Base-by-base conservation (phyloP, 2,888 invertebrate species). In the Dryocosmus kuriphilus region DNA sequence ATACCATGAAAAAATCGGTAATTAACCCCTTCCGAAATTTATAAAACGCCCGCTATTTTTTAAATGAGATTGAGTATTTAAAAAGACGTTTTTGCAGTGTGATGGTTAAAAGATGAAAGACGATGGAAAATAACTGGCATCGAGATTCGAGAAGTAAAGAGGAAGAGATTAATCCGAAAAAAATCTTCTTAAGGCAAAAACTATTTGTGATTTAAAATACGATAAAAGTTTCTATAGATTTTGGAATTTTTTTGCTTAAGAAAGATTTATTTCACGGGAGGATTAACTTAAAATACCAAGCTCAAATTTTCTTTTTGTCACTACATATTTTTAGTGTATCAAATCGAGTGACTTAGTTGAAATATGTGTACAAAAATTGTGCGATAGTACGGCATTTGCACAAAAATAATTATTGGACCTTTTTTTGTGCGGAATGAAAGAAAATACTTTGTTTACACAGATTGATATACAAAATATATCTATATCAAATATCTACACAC, bases 401-500 rank as follows among this genome's bases (percentile, higher is more conserved):
- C 24, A 51, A 71, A 51, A 46, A 8, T 51, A 2, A 71, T 27
- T 67, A 67, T 71, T 71, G 71, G 71, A 1, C 71, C 71, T 71
- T 51, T 46, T 67, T 67, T 51, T 51, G 71, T 71, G 51, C 32
- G 71, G 71, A 71, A 71, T 71, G 71, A 32, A 71, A 71, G 71
- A 71, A 71, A 71, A 71, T 71, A 71, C 46, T 51, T 71, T 71
- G 71, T 71, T 71, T 71, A 30, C 65, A 71, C 30, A 27, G n/a
- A 71, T 51, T 71, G 71, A 51, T 71, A 71, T 71, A 71, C 51
- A 71, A 71, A 51, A 71, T 51, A 46, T 67, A 46, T 67, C 22
- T 71, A 71, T 71, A 71, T 71, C 71, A n/a, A 46, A 71, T 71
- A 71, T 71, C 71, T 71, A 71, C 71, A 71, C 71, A 51, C 71